Evolutionary conservation across 2,797 vertebrate species (phyloP).

Genomic region (Podargus strigoides): DNA sequence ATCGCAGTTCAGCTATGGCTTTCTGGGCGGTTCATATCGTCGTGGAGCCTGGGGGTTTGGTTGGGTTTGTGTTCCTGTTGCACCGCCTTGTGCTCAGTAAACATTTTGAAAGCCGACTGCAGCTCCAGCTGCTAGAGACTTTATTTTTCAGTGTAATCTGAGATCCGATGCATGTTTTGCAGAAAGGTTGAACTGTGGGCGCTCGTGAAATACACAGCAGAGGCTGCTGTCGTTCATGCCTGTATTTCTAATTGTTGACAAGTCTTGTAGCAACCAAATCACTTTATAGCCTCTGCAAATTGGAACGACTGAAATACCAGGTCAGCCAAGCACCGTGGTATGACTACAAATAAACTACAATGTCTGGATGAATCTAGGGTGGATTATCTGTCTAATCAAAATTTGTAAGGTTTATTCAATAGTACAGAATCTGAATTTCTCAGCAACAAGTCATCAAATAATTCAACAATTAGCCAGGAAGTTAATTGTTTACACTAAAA

Average conservation of each 20-base stretch:
- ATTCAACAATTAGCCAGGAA: constrained; percentile 25
- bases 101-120: constrained; percentile 6
- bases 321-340: background rate
- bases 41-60: background rate
- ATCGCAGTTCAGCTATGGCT: background rate
- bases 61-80: background rate
- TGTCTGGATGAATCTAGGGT: background rate
- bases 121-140: background rate
- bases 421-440: constrained; percentile 4
- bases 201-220: background rate
- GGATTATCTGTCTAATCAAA: constrained; percentile 20
- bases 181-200: background rate
- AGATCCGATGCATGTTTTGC: background rate
- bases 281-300: background rate
- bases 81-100: background rate
- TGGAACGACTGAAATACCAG: background rate
- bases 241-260: background rate
- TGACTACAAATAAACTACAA: background rate
- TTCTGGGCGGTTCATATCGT: background rate
- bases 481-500: constrained; percentile 34
- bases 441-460: constrained; percentile 14
- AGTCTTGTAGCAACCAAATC: background rate
- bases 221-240: background rate
- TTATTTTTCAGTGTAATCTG: constrained; percentile 9
- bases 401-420: background rate